phyloP scores from a whole-genome alignment of 2,888 invertebrate species.

The Cephus sareptanus region DNA sequence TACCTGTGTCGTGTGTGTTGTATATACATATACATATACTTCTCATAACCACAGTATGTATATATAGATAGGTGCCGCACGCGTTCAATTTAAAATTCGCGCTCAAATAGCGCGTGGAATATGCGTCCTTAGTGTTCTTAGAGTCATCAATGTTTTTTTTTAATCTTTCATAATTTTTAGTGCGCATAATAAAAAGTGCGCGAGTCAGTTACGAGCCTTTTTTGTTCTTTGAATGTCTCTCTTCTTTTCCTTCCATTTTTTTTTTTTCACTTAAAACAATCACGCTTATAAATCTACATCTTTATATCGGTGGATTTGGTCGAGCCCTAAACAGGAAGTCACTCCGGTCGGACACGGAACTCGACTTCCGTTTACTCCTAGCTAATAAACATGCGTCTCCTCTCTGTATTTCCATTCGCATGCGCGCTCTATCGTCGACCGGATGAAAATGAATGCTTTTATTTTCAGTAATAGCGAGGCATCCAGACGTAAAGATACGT shows the following conservation, averaged over 20 bases:
- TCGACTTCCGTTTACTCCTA: not conserved
- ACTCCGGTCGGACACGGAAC: not conserved
- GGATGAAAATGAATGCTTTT: not conserved
- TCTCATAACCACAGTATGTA: slow-evolving; percentile 21
- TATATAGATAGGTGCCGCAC: slow-evolving; percentile 9
- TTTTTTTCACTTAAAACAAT: not conserved
- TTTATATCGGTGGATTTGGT: not conserved
- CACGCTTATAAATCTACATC: not conserved
- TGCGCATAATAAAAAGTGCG: not conserved
- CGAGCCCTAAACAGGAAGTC: not conserved
- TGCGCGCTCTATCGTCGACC: not conserved
- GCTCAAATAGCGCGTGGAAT: not conserved
- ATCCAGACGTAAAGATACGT: not conserved
- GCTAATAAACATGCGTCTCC: not conserved
- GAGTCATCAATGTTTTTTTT: not conserved
- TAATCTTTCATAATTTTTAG: not conserved
- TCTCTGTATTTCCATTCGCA: not conserved
- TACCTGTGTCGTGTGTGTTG: not conserved
- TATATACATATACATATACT: not conserved
- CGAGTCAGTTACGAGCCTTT: not conserved
- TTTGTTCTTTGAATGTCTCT: slow-evolving; percentile 8
- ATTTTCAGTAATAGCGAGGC: not conserved
- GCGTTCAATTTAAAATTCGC: not conserved
- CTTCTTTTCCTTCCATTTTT: not conserved
- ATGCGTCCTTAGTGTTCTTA: slow-evolving; percentile 13